A percentile compares a stretch with the other conserved stretches of the same genome.
These are phyloP conservation scores for Lacerta viridis DNA, from an alignment of 2,797 vertebrate species.

Conservation along the genomic window DNA sequence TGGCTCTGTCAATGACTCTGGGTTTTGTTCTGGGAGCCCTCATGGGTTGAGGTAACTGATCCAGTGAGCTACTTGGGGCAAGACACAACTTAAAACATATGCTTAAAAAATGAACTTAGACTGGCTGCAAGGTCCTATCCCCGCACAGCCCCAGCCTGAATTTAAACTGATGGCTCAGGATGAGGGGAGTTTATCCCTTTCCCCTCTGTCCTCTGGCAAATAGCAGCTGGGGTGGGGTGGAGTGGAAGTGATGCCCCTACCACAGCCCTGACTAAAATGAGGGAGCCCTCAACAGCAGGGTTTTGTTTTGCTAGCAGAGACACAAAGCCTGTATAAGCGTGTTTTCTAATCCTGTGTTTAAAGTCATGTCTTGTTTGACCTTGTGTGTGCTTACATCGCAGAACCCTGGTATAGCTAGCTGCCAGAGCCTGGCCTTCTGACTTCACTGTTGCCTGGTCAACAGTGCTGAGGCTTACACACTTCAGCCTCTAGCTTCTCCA, in stretches of 20 bases:
- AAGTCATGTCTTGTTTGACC: not conserved
- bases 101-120: not conserved
- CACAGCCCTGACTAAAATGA: not conserved
- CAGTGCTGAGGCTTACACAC: not conserved
- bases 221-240: too few relatives aligned
- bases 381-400: not conserved
- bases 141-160: not conserved
- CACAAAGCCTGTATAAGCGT: not conserved
- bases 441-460: not conserved
- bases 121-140: not conserved
- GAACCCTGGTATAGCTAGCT: not conserved
- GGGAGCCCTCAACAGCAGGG: not conserved
- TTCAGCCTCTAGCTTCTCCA: not conserved
- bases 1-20: not conserved
- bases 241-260: not conserved
- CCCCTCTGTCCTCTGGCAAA: not conserved
- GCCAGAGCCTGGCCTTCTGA: not conserved
- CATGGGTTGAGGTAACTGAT: not conserved
- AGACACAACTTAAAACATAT: too few relatives aligned
- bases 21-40: not conserved
- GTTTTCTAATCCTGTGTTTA: not conserved
- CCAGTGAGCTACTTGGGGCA: not conserved
- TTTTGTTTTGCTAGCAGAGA: not conserved
- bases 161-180: not conserved
- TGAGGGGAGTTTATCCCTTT: not conserved